Conservation (phyloP, 2,113 vertebrate species). For the Dissostichus mawsoni region DNA sequence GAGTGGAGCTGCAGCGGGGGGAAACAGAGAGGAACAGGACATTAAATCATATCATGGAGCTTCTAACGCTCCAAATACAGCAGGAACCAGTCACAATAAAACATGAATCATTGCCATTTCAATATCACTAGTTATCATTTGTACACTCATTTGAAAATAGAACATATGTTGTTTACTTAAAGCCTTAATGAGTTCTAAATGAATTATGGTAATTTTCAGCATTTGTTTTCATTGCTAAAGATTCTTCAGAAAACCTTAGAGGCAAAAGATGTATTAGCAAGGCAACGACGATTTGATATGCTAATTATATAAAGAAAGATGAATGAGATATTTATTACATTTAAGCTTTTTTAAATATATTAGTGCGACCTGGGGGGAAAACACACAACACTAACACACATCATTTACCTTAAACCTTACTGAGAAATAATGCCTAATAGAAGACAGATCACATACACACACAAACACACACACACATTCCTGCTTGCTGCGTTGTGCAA, state of each 20-base stretch:
- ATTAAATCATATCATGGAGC: constrained; percentile 2
- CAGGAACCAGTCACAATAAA: constrained; percentile 13
- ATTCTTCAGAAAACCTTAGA: not conserved
- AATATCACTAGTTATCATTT: not conserved
- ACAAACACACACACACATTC: no score
- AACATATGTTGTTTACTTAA: not conserved
- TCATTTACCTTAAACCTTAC: no score
- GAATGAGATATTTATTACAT: not conserved
- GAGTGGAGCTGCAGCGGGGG: constrained; percentile 88
- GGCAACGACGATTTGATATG: not conserved
- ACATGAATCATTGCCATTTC: not conserved
- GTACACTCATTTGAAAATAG: not conserved
- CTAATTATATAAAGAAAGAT: not conserved
- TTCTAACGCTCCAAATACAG: not conserved
- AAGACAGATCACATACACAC: no score
- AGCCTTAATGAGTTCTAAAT: not conserved
- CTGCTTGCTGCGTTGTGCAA: no score
- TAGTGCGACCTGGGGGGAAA: no score
- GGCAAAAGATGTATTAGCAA: not conserved
- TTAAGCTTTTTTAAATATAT: no score
- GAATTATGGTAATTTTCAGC: not conserved
- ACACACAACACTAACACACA: no score
- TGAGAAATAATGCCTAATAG: no score
- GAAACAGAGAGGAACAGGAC: not conserved
- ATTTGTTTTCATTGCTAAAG: not conserved